Percentiles rank a stretch among this genome's conserved stretches.
phyloP scores from a whole-genome alignment of 2,797 vertebrate species.

The Thamnophis elegans region DNA sequence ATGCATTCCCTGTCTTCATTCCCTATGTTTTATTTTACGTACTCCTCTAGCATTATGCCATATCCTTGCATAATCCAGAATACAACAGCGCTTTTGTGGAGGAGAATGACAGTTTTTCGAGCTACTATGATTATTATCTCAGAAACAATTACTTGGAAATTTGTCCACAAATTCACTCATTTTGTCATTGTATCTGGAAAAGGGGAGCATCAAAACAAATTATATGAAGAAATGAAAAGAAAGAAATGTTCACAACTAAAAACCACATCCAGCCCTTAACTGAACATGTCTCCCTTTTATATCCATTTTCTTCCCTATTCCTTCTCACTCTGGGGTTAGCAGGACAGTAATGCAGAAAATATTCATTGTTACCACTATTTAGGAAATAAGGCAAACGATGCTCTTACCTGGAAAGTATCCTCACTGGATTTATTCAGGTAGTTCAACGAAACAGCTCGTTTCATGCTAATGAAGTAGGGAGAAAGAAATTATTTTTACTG shows the following conservation, averaged over 20 bases:
- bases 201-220: not conserved
- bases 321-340: not conserved
- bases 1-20: not conserved
- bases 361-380: not conserved
- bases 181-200: not conserved
- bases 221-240: not conserved
- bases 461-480: constrained; percentile 81
- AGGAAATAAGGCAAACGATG: not conserved
- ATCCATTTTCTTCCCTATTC: not conserved
- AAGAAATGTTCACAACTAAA: not conserved
- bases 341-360: not conserved
- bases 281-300: not conserved
- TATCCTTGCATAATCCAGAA: not conserved
- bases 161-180: not conserved
- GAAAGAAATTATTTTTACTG: constrained; percentile 2
- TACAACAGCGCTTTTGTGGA: not conserved
- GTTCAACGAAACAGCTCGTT: constrained; percentile 90
- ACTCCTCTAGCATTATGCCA: not conserved
- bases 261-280: not conserved
- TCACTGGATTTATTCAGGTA: constrained; percentile 89
- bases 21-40: not conserved
- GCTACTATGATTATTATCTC: not conserved
- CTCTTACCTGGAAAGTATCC: constrained; percentile 84
- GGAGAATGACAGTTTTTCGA: not conserved
- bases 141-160: not conserved